A percentile compares a stretch with the other conserved stretches of the same genome.
These are phyloP conservation scores for Cancer borealis DNA, from an alignment of 2,888 invertebrate species.

Conservation along the genomic window DNA sequence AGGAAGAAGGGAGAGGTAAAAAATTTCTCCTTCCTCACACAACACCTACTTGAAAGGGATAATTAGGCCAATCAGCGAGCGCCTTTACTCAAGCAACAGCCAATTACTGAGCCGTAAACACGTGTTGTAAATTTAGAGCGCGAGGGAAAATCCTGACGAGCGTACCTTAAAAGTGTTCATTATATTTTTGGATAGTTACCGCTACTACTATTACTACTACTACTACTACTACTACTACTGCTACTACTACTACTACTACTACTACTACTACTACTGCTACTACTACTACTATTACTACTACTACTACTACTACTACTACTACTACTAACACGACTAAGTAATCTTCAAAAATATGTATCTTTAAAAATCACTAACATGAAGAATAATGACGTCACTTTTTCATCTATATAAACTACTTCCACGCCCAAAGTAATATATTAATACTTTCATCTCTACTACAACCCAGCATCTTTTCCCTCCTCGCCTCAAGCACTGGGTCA, in stretches of 20 bases:
- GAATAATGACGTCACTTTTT: no score
- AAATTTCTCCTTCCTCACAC: slow-evolving; percentile 10
- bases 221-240: slow-evolving; percentile 29
- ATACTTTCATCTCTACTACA: no score
- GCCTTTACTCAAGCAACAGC: slow-evolving; percentile 52
- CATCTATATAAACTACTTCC: no score
- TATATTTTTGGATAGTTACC: background rate
- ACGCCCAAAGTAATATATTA: no score
- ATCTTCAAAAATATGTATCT: no score
- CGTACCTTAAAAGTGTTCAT: background rate
- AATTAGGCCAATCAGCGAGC: slow-evolving; percentile 56
- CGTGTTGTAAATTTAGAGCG: slow-evolving; percentile 28
- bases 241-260: slow-evolving; percentile 16
- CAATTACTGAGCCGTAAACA: slow-evolving; percentile 53
- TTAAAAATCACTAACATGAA: no score
- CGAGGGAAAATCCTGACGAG: background rate
- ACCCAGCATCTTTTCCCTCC: no score
- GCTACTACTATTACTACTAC: background rate
- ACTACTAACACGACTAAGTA: background rate
- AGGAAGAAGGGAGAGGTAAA: background rate
- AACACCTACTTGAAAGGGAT: slow-evolving; percentile 30
- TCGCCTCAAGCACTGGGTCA: no score
- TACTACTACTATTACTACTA: slow-evolving; percentile 1
- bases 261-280: background rate
- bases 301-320: background rate